Base-by-base conservation (phyloP, 1,140 invertebrate species). In the Octopus bimaculoides region DNA sequence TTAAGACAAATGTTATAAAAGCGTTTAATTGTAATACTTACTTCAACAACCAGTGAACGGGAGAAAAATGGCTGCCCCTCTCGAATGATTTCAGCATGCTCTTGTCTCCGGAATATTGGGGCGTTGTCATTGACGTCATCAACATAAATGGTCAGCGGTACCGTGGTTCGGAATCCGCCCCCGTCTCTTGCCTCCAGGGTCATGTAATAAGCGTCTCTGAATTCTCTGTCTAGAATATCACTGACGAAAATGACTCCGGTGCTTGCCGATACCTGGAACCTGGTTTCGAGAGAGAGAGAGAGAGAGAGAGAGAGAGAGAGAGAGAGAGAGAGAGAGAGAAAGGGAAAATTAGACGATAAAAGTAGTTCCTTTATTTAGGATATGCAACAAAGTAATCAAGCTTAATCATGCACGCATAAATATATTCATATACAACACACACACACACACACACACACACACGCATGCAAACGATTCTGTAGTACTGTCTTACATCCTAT, bases 151-250 rank as follows among this genome's bases (percentile, higher is more conserved):
- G 95, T 93, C 5, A 98, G 89, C 89, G 97, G 96, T 4, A 94
- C 95, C 0, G 95, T 95, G 85, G 97, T 97, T 79, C 95, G 92
- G 89, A 96, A 96, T 76, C 96, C 97, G 83, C 93, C 92, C 5
- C 96, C 94, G 88, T 98, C 97, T 83, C 95, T 91, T 0, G 96
- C 97, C 89, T 98, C 97, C 0, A 97, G 94, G 0, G 96, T 98
- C 5, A 99, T 90, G 90, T 95, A 97, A 91, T 97, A 96, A 8
- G 94, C 92, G 0, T 95, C 93, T 10, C 95, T 92, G 53, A 95
- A 92, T 90, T 99, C 97, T 54, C 97, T 91, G 89, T 98, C 97
- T 85, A 98, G 91, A 20, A 84, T 84, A 52, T 82, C 83, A 86
- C 94, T 95, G 2, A 97, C 95, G 3, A 93, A 95, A 79, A 98